Conservation (phyloP, 2,888 invertebrate species). For the Maniola hyperantus region DNA sequence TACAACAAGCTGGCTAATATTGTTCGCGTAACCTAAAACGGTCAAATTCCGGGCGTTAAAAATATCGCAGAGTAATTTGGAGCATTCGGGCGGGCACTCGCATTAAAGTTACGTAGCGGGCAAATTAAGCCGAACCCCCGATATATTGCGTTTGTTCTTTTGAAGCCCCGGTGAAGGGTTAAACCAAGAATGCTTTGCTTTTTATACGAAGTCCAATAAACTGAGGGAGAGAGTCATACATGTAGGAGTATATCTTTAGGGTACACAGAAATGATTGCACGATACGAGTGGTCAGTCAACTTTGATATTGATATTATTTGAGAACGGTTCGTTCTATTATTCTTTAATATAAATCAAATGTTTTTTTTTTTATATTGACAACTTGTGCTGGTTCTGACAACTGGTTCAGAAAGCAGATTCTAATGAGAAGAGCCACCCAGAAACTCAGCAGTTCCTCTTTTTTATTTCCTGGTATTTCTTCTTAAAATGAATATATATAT, state of each 20-base stretch:
- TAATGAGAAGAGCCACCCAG: too few species aligned
- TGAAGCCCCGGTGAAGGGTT: conserved; percentile 81
- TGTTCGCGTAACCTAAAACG: conserved; percentile 72
- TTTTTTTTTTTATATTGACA: too few species aligned
- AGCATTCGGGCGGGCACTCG: conserved; percentile 75
- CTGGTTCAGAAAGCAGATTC: too few species aligned
- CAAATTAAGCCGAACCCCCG: conserved; percentile 79
- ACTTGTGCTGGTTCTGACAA: too few species aligned
- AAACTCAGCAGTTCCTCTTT: too few species aligned
- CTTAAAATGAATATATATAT: too few species aligned
- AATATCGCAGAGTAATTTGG: conserved; percentile 80
- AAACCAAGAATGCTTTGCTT: conserved; percentile 83
- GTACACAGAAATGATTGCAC: conserved; percentile 21
- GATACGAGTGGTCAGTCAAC: conserved; percentile 36
- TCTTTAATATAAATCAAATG: too few species aligned
- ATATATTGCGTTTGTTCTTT: conserved; percentile 83
- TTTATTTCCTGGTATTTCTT: too few species aligned
- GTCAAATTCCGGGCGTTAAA: conserved; percentile 79
- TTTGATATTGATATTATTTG: conserved; percentile 27
- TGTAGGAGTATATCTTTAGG: conserved; percentile 29
- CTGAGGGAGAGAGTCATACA: conserved; percentile 49
- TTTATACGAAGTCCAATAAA: conserved; percentile 76
- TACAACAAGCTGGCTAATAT: conserved; percentile 63
- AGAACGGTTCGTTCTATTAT: not conserved
- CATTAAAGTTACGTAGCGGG: conserved; percentile 75